phyloP scores from a whole-genome alignment of 1,140 invertebrate genomes.

The Aplysia californica region DNA sequence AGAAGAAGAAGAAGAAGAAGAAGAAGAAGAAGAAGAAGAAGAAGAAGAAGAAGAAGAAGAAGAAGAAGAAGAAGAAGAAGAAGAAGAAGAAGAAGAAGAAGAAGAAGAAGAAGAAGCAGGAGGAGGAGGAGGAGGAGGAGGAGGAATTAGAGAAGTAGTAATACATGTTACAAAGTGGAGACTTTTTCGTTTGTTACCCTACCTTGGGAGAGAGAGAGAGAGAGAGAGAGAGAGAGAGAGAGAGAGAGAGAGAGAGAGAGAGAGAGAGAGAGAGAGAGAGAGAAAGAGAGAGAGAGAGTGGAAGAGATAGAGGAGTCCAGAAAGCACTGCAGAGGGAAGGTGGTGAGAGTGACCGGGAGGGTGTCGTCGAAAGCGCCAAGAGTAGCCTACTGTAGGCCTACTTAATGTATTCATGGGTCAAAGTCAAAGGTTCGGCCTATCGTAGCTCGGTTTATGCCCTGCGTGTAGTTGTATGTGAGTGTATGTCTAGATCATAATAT shows the following conservation, averaged over 20 bases:
- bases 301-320: no score
- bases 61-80: not conserved
- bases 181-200: not conserved
- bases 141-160: not conserved
- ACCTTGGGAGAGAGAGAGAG: not conserved
- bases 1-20: not conserved
- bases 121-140: not conserved
- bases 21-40: not conserved
- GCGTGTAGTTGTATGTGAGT: no score
- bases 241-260: conserved; percentile 1
- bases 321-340: no score
- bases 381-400: no score
- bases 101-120: not conserved
- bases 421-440: no score
- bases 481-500: no score
- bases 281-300: no score
- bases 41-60: not conserved
- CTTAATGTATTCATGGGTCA: no score
- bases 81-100: not conserved
- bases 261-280: no score
- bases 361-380: no score
- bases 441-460: no score
- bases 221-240: not conserved
- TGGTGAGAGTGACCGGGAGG: no score
- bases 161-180: not conserved